phyloP scores from a whole-genome alignment of 2,888 invertebrate genomes.

The Lasioglossum lativentre region DNA sequence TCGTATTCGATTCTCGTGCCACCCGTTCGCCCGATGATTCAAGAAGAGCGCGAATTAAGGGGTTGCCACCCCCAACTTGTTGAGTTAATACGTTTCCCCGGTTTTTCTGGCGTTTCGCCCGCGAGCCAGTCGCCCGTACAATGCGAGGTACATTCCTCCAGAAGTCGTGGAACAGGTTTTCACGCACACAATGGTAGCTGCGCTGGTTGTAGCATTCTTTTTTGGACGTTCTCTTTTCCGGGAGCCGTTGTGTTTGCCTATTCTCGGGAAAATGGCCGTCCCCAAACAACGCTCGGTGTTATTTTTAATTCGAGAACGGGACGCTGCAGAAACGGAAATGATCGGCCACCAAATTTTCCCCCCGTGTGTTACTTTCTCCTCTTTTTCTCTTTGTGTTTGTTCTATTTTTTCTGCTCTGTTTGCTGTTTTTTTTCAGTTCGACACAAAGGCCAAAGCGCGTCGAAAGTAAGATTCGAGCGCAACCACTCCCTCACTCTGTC shows the following conservation, averaged over 20 bases:
- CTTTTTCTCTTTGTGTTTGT: background rate
- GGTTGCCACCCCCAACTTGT: conserved; percentile 30
- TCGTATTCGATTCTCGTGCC: conserved; percentile 14
- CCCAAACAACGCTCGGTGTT: conserved; percentile 4
- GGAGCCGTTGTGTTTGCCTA: background rate
- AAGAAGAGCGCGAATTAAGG: conserved; percentile 2
- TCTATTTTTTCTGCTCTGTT: background rate
- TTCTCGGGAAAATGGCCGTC: background rate
- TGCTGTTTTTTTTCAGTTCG: background rate
- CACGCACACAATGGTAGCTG: background rate
- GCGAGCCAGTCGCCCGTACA: background rate
- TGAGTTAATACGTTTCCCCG: conserved; percentile 22
- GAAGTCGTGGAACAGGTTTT: background rate
- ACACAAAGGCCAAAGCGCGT: background rate
- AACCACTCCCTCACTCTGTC: background rate
- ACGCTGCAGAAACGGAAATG: conserved; percentile 5
- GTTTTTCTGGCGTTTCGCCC: background rate
- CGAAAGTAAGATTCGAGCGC: conserved; percentile 4
- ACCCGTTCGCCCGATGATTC: background rate
- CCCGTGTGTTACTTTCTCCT: background rate
- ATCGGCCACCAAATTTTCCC: background rate
- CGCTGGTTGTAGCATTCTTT: background rate
- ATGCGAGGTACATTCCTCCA: background rate
- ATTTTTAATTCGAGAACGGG: conserved; percentile 7
- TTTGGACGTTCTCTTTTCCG: background rate